Evolutionary conservation across 2,113 vertebrate genomes (phyloP).

Genomic region (rat (Rattus norvegicus)): GRCr8 NC_086032.1:80967501-80968000

Average conservation of each 20-base stretch:
- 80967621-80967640: not conserved
- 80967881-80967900: not conserved
- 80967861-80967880: not conserved
- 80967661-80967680: not conserved
- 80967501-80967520: not conserved
- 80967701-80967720: not conserved
- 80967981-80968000: not conserved
- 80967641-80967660: not conserved
- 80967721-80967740: not conserved
- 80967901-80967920: not conserved
- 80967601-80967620: not conserved
- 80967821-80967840: not conserved
- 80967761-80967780: not conserved
- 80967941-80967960: not conserved
- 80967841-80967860: not conserved
- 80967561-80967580: not conserved
- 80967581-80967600: not conserved
- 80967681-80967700: not conserved
- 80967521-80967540: not conserved
- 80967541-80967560: not conserved
- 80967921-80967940: not conserved
- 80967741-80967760: not conserved
- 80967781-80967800: not conserved
- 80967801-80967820: not conserved
- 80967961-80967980: not conserved